Conservation (phyloP, 2,113 vertebrate species). For the Orycteropus afer region DNA sequence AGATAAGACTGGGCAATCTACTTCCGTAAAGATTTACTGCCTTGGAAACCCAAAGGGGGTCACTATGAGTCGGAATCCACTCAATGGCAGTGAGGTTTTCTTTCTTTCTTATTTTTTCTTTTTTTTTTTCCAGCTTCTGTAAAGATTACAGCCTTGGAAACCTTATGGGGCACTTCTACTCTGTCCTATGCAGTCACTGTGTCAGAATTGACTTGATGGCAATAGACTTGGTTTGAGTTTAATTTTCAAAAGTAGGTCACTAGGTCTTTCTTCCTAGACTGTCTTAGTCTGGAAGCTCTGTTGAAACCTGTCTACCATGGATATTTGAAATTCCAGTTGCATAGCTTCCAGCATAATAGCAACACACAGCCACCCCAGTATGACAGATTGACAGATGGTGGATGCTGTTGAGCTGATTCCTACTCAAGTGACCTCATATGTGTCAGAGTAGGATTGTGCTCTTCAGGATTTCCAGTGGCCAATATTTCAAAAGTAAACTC, state of each 20-base stretch:
- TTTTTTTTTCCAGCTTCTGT: too few species aligned
- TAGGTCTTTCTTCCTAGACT: neutral
- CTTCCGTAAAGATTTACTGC: neutral
- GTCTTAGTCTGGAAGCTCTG: neutral
- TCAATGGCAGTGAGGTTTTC: too few species aligned
- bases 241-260: neutral
- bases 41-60: neutral
- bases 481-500: neutral
- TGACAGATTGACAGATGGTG: neutral
- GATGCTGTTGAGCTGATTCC: neutral
- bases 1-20: too few species aligned
- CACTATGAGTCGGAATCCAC: too few species aligned
- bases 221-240: neutral
- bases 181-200: neutral
- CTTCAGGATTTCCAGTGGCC: neutral
- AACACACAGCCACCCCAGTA: neutral
- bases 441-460: neutral
- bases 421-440: neutral
- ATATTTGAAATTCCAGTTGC: neutral
- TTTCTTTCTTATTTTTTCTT: too few species aligned
- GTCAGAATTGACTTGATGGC: neutral
- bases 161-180: neutral
- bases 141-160: neutral
- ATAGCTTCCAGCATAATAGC: neutral
- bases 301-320: neutral